Conservation (phyloP, 2,113 vertebrate genomes). For the Corydoras maculifer region DNA sequence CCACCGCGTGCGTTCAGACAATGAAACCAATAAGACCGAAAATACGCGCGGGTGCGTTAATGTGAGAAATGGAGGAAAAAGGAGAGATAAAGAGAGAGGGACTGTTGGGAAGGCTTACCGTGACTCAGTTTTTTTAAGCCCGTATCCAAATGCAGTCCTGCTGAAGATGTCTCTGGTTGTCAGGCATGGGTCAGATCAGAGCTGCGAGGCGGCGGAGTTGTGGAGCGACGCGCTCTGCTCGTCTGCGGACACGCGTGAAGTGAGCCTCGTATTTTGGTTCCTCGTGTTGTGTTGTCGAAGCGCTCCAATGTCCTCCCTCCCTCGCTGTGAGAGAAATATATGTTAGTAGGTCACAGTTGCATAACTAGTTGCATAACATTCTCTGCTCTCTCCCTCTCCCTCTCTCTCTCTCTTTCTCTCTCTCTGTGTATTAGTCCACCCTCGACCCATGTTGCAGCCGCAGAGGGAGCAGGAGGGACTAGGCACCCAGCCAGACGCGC, state of each 20-base stretch:
- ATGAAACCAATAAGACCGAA: neutral
- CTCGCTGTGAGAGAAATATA: constrained; percentile 62
- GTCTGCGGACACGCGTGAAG: constrained; percentile 47
- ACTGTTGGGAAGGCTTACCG: constrained; percentile 10
- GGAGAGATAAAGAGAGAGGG: no score
- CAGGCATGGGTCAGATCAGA: constrained; percentile 7
- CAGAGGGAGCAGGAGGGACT: constrained; percentile 44
- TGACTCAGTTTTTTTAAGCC: neutral
- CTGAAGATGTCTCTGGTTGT: constrained; percentile 8
- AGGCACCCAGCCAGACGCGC: constrained; percentile 40
- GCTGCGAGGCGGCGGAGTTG: constrained; percentile 19
- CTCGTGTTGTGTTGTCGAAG: constrained; percentile 58
- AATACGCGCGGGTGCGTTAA: no score
- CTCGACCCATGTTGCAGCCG: constrained; percentile 49
- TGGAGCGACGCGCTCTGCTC: constrained; percentile 36
- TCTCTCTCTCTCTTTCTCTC: constrained; percentile 43
- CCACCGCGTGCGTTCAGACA: constrained; percentile 1
- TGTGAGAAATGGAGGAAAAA: no score
- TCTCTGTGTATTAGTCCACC: constrained; percentile 28
- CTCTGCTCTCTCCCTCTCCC: constrained; percentile 54
- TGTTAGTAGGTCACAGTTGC: constrained; percentile 81
- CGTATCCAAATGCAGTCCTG: constrained; percentile 24
- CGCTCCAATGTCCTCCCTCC: constrained; percentile 53
- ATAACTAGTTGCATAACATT: constrained; percentile 71
- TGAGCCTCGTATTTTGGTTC: constrained; percentile 51